Percentiles rank a stretch among this genome's conserved stretches.
phyloP scores from a whole-genome alignment of 2,113 vertebrate genomes.

The Arothron firmamentum region DNA sequence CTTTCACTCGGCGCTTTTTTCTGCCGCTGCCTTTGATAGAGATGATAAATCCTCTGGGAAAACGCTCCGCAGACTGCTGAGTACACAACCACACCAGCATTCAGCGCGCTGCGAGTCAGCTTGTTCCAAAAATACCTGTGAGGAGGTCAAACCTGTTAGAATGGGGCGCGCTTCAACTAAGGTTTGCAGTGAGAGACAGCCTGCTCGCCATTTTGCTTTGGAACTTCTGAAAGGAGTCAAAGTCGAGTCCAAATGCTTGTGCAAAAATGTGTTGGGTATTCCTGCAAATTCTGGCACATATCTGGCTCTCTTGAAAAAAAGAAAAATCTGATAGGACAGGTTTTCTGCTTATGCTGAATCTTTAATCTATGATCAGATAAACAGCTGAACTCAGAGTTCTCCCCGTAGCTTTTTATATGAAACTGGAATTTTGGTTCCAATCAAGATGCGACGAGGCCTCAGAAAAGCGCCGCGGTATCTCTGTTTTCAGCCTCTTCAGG shows the following conservation, averaged over 20 bases:
- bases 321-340: slow-evolving; percentile 4
- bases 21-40: not conserved
- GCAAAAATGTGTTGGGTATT: not conserved
- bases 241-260: not conserved
- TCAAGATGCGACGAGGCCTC: too few relatives aligned
- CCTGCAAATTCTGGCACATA: not conserved
- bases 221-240: not conserved
- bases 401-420: too few relatives aligned
- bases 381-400: too few relatives aligned
- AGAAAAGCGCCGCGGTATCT: too few relatives aligned
- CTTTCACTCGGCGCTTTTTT: too few relatives aligned
- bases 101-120: slow-evolving; percentile 34
- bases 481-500: too few relatives aligned
- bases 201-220: slow-evolving; percentile 6
- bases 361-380: not conserved
- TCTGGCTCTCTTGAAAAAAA: not conserved
- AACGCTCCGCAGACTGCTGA: slow-evolving; percentile 16
- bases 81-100: not conserved
- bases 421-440: too few relatives aligned
- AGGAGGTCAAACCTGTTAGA: slow-evolving; percentile 16
- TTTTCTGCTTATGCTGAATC: not conserved
- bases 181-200: slow-evolving; percentile 1
- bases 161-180: slow-evolving; percentile 5
- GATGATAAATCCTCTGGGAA: not conserved
- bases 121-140: slow-evolving; percentile 23